Conservation (phyloP, 2,797 vertebrate genomes). For the Sebastes melanostomus region DNA sequence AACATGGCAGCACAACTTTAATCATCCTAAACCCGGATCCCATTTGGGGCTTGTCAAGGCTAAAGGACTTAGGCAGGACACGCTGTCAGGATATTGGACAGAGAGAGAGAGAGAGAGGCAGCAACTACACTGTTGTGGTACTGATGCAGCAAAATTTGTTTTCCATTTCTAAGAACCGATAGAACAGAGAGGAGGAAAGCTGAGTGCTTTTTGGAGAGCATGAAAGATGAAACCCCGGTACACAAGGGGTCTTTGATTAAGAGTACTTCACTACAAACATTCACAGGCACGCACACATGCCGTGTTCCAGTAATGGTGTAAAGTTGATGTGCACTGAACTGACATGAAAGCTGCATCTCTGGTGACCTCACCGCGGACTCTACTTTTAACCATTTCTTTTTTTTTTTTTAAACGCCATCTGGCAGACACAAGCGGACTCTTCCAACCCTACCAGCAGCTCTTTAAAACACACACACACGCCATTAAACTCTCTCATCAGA, state of each 20-base stretch:
- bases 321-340: constrained; percentile 44
- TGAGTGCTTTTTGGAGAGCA: constrained; percentile 44
- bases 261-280: constrained; percentile 14
- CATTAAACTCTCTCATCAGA: constrained; percentile 12
- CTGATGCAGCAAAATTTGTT: constrained; percentile 64
- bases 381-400: neutral
- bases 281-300: neutral
- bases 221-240: constrained; percentile 50
- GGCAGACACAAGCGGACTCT: constrained; percentile 26
- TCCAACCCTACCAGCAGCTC: neutral
- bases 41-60: constrained; percentile 57
- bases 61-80: constrained; percentile 62
- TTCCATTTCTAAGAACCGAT: constrained; percentile 44
- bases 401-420: constrained; percentile 24
- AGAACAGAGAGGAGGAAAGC: constrained; percentile 22
- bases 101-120: constrained; percentile 10
- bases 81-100: constrained; percentile 57
- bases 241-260: constrained; percentile 54
- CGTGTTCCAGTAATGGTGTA: constrained; percentile 28
- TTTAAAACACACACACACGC: neutral
- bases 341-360: constrained; percentile 42
- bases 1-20: constrained; percentile 56
- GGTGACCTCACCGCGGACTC: constrained; percentile 19
- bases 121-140: constrained; percentile 38
- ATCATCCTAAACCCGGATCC: constrained; percentile 55